phyloP scores from a whole-genome alignment of 2,797 vertebrate genomes.

The Gymnocypris eckloni region DNA sequence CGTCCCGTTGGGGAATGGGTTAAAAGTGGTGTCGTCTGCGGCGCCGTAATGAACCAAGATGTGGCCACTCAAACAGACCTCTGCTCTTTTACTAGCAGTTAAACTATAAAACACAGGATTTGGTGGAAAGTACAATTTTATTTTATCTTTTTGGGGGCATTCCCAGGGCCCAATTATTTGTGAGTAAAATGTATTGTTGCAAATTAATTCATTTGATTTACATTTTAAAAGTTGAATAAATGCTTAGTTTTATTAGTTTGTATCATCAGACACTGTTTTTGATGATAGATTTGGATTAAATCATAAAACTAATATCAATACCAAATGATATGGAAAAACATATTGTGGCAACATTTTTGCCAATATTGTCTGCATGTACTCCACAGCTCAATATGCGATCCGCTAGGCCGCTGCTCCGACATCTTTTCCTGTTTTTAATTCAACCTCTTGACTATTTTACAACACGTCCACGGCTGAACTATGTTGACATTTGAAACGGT shows the following conservation, averaged over 20 bases:
- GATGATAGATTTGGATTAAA: too few species aligned
- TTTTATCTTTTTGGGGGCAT: too few species aligned
- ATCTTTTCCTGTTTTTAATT: constrained; percentile 10
- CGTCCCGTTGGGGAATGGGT: constrained; percentile 28
- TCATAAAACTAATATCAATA: neutral
- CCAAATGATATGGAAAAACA: neutral
- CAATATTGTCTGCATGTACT: too few species aligned
- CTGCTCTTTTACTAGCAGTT: neutral
- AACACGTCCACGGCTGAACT: constrained; percentile 12
- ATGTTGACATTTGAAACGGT: constrained; percentile 37
- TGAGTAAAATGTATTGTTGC: too few species aligned
- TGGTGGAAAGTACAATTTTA: too few species aligned
- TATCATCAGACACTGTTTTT: too few species aligned
- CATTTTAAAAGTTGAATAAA: too few species aligned
- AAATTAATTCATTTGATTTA: too few species aligned
- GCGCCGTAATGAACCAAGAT: neutral
- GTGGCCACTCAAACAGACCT: neutral
- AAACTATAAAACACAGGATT: too few species aligned
- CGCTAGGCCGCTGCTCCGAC: neutral
- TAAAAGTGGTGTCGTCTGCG: constrained; percentile 29
- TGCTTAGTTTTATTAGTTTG: too few species aligned
- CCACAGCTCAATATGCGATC: neutral
- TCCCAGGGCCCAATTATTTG: too few species aligned
- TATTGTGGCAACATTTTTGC: neutral
- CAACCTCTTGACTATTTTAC: constrained; percentile 3